Percentiles rank a stretch among this genome's conserved stretches.
Conservation (phyloP, 64 coral and sea anemone genomes). For the Stylophora pistillata region DNA sequence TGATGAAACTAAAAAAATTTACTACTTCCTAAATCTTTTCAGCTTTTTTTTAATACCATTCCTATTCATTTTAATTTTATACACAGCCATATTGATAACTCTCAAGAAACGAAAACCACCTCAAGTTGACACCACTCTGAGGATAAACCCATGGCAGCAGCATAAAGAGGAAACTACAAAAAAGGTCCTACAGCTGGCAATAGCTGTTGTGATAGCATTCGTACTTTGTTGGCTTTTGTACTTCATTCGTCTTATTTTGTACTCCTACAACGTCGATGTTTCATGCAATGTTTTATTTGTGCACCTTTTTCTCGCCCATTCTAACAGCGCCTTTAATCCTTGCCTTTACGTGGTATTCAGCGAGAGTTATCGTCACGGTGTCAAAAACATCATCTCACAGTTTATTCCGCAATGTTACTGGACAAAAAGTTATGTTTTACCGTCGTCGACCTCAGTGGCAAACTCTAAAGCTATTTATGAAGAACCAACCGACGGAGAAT, state of each 20-base stretch:
- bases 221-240: conserved; percentile 75
- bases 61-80: background rate
- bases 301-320: conserved; percentile 44
- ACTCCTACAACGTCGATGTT: conserved; percentile 51
- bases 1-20: background rate
- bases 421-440: background rate
- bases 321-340: conserved; percentile 66
- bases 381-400: background rate
- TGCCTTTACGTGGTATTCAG: conserved; percentile 66
- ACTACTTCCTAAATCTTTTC: background rate
- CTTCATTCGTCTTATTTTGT: conserved; percentile 64
- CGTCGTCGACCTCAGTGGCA: background rate
- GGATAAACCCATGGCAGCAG: background rate
- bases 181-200: conserved; percentile 59
- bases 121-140: background rate
- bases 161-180: background rate
- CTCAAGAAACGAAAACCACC: background rate
- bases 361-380: conserved; percentile 60
- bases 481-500: background rate
- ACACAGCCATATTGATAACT: background rate
- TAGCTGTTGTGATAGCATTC: conserved; percentile 60
- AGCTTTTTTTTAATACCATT: background rate
- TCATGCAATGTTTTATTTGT: conserved; percentile 56
- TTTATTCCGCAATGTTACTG: background rate
- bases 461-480: background rate